Base-by-base conservation (phyloP, 1,140 invertebrate genomes). In the Drosophila pandora region DNA sequence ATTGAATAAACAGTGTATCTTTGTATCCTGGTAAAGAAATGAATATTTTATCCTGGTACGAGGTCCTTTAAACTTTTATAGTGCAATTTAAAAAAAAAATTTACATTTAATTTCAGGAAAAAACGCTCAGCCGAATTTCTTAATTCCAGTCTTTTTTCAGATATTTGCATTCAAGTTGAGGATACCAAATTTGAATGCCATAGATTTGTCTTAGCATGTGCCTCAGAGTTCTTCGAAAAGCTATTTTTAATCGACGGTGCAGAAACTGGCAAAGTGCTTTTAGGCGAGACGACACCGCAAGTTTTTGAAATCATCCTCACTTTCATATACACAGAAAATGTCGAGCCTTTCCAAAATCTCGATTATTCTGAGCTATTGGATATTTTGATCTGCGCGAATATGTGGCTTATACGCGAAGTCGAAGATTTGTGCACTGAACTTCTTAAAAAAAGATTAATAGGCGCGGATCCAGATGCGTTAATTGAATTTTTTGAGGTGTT, bases 161-260 rank as follows among this genome's bases (percentile, higher is more conserved):
- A 56, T 28, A 25, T 56, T 2, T 0, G 9, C 3, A 13, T 56
- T 10, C 34, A 22, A n/a, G 21, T 56, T 25, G 37, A n/a, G 8
- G 9, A 28, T 8, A 10, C n/a, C 1, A 17, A 0, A 0, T 56
- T 43, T 28, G 0, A 5, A 1, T 56, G 54, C 13, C 54, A 56
- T 37, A 56, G 41, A 22, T 17, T 56, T 4, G n/a, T 56, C 12
- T 12, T 56, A n/a, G 54, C 54, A 4, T 12, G 4, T 13, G 54
- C 54, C 9, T 56, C 54, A 3, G 37, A 56, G 54, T 43, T 28
- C 6, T 56, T 56, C 7, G 54, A 56, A 25, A 56, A 25, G 17
- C 10, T 56, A n/a, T 56, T 56, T 25, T 9, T 17, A 41, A 56
- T 12, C 17, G 37, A 56, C 0, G 22, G 37, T 39, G 37, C 10